These are phyloP conservation scores for Stomatorhinus walkeri DNA, from an alignment of 2,797 vertebrate species.

Conservation along the genomic window DNA sequence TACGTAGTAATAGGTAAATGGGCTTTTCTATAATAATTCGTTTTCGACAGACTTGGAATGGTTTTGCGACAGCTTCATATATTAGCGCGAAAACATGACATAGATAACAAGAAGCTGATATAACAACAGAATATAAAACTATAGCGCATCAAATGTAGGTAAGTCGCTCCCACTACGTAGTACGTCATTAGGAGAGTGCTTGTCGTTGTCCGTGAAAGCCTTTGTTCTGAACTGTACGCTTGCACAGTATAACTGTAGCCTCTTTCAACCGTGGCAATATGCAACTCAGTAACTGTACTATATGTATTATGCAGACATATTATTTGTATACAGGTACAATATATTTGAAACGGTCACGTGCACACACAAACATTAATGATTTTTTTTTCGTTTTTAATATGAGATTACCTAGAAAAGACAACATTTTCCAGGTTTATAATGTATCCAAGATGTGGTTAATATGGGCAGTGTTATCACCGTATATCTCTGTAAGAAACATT, in stretches of 20 bases:
- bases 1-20: not conserved
- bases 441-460: not conserved
- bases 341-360: not conserved
- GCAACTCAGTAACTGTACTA: not conserved
- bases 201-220: not conserved
- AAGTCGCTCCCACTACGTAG: not conserved
- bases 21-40: not conserved
- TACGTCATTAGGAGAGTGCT: not conserved
- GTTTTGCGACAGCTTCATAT: not conserved
- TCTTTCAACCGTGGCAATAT: not conserved
- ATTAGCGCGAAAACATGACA: not conserved
- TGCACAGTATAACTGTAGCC: not conserved
- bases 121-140: not conserved
- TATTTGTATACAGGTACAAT: not conserved
- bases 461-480: not conserved
- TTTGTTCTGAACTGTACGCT: not conserved
- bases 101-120: not conserved
- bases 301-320: not conserved
- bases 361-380: not conserved
- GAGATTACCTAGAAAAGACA: not conserved
- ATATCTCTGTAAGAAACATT: not conserved
- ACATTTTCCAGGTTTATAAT: not conserved
- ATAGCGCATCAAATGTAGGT: not conserved
- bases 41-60: not conserved
- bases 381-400: not conserved